These are phyloP conservation scores for Micronycteris hirsuta DNA, from an alignment of 2,113 vertebrate genomes.

Conservation along the genomic window DNA sequence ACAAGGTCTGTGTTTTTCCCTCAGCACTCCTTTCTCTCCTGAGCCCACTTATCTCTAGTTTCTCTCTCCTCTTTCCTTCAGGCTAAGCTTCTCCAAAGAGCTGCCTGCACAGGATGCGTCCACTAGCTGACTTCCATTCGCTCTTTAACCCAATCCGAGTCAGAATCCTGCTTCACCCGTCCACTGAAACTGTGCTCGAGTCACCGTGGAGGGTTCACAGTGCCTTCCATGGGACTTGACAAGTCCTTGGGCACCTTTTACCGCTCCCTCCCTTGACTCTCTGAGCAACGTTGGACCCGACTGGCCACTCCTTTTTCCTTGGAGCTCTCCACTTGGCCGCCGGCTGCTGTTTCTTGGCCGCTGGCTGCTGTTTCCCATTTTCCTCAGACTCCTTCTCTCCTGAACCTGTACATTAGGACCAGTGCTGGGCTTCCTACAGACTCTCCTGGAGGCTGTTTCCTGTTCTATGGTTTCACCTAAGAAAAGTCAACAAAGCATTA, in stretches of 20 bases:
- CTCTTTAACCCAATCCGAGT: background rate
- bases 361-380: background rate
- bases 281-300: background rate
- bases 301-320: background rate
- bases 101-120: background rate
- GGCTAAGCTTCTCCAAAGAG: background rate
- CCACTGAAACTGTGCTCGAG: background rate
- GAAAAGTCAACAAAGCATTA: background rate
- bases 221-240: background rate
- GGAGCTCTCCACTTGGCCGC: background rate
- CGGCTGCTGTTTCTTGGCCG: background rate
- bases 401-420: background rate
- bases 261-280: background rate
- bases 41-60: background rate
- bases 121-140: background rate
- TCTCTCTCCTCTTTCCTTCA: background rate
- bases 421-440: background rate
- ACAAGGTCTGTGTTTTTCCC: background rate
- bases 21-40: background rate
- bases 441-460: background rate
- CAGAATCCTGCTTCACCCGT: background rate
- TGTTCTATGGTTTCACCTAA: background rate
- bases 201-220: background rate
- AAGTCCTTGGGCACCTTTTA: too few relatives aligned
- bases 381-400: background rate